Evolutionary conservation across 1,140 invertebrate species (phyloP).

Genomic region (Drosophila orena): DNA sequence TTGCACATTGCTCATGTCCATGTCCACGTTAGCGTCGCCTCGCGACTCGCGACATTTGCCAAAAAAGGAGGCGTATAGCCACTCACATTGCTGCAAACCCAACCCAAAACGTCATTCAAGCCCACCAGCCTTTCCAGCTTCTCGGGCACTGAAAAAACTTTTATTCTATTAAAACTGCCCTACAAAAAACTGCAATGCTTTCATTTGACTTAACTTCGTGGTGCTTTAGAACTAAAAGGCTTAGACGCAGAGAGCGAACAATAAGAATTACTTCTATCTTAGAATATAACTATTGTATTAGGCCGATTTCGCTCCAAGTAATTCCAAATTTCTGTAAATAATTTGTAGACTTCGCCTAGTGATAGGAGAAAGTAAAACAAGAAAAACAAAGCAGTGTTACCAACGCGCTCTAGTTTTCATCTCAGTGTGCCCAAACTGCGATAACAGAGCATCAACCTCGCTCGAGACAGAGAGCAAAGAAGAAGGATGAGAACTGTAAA

Average conservation of each 20-base stretch:
- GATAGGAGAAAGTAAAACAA: not conserved
- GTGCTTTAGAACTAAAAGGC: too few species aligned
- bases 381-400: too few species aligned
- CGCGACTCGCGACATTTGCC: conserved; percentile 53
- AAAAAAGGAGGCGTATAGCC: conserved; percentile 35
- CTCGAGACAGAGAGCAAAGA: conserved; percentile 33
- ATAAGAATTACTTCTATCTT: too few species aligned
- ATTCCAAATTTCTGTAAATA: too few species aligned
- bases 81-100: not conserved
- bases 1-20: conserved; percentile 75
- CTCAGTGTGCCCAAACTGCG: conserved; percentile 25
- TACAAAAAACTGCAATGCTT: too few species aligned
- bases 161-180: not conserved
- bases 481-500: not conserved
- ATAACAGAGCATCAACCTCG: conserved; percentile 48
- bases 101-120: not conserved
- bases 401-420: not conserved
- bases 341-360: too few species aligned
- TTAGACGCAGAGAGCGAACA: too few species aligned
- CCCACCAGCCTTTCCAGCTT: not conserved
- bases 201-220: too few species aligned
- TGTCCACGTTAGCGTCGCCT: conserved; percentile 57
- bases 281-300: too few species aligned
- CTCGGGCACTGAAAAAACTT: conserved; percentile 4
- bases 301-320: too few species aligned